Percentiles rank a stretch among this genome's conserved stretches.
These are phyloP conservation scores for Holothuria leucospilota DNA, from an alignment of 53 echinoderm and acorn worm genomes.

Conservation along the genomic window DNA sequence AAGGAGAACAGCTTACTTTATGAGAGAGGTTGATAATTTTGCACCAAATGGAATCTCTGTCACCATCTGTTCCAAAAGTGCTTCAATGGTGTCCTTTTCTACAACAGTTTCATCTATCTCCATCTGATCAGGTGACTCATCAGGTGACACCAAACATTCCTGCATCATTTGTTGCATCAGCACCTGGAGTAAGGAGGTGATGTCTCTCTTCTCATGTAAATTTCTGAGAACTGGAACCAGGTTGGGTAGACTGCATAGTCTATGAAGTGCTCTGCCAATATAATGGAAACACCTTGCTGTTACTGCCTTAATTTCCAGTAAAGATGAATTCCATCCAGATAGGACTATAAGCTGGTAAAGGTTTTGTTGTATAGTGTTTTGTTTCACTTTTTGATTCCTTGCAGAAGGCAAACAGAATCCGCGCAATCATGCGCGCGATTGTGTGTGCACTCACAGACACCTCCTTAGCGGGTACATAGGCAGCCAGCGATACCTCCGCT, in stretches of 20 bases:
- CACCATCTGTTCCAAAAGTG: conserved; percentile 2
- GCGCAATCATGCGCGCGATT: too few relatives aligned
- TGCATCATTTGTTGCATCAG: background rate
- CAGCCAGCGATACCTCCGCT: too few relatives aligned
- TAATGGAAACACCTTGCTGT: background rate
- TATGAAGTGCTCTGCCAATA: background rate
- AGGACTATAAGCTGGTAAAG: too few relatives aligned
- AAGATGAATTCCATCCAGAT: too few relatives aligned
- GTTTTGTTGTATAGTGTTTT: too few relatives aligned
- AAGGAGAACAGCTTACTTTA: background rate
- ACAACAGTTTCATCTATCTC: background rate
- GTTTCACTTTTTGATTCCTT: too few relatives aligned
- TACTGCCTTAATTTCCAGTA: too few relatives aligned
- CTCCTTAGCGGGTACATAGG: too few relatives aligned
- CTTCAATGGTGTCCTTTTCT: conserved; percentile 17
- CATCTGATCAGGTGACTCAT: background rate
- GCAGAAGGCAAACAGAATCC: too few relatives aligned
- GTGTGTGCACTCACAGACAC: too few relatives aligned
- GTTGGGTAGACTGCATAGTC: background rate
- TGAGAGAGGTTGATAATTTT: background rate
- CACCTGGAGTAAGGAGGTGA: conserved; percentile 4
- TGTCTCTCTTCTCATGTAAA: background rate
- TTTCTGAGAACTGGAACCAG: conserved; percentile 11
- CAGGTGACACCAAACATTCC: background rate
- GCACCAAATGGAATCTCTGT: background rate